Evolutionary conservation across 2,797 vertebrate genomes (phyloP).

Genomic region (Acropternis orthonyx): DNA sequence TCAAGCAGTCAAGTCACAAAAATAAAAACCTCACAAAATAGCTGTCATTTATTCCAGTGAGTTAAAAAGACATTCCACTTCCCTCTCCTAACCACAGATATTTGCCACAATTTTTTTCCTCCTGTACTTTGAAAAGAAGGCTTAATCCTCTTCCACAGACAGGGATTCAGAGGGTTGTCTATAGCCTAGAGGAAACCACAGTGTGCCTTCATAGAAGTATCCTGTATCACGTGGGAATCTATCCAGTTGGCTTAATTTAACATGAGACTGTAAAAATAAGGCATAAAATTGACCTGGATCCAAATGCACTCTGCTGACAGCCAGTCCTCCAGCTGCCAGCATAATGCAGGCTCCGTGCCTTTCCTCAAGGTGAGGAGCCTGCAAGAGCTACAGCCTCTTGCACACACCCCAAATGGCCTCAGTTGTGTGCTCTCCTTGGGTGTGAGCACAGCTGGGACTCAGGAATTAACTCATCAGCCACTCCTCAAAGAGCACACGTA

Average conservation of each 20-base stretch:
- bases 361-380: not conserved
- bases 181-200: not conserved
- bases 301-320: not conserved
- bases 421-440: too few relatives aligned
- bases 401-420: accelerated
- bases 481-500: not conserved
- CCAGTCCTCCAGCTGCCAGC: not conserved
- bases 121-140: not conserved
- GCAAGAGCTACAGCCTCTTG: not conserved
- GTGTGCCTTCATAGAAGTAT: not conserved
- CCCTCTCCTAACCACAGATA: not conserved
- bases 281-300: not conserved
- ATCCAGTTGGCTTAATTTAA: not conserved
- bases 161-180: not conserved
- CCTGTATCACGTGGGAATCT: not conserved
- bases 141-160: not conserved
- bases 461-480: not conserved
- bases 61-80: not conserved
- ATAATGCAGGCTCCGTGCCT: not conserved
- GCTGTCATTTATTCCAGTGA: not conserved
- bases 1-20: not conserved
- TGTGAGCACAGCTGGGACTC: not conserved
- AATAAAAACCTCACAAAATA: not conserved
- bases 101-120: not conserved
- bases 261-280: not conserved